Percentiles rank a stretch among this genome's conserved stretches.
These are phyloP conservation scores for Lethenteron camtschaticum DNA, from an alignment of 2,113 vertebrate species.

Conservation along the genomic window DNA sequence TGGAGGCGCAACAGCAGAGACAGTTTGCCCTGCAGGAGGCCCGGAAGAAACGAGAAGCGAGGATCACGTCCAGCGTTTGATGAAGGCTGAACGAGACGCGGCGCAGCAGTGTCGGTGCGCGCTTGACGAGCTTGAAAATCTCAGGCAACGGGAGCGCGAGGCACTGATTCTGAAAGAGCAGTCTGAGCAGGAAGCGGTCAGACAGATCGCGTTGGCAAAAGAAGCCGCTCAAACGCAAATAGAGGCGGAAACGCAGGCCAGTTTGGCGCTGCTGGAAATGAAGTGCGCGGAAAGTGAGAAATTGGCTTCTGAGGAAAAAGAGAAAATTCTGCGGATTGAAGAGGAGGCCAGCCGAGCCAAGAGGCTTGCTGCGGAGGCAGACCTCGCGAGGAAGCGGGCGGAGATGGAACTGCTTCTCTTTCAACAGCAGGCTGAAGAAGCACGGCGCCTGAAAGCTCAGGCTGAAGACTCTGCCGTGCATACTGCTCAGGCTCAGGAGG, in stretches of 20 bases:
- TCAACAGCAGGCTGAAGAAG: constrained; percentile 57
- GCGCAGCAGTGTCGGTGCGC: constrained; percentile 48
- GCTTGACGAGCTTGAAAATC: constrained; percentile 55
- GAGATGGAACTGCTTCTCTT: constrained; percentile 51
- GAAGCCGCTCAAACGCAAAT: constrained; percentile 54
- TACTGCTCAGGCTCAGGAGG: constrained; percentile 44
- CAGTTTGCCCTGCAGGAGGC: constrained; percentile 55
- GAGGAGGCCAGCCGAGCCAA: constrained; percentile 49
- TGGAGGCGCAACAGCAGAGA: constrained; percentile 47
- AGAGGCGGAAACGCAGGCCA: constrained; percentile 50
- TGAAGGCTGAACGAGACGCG: constrained; percentile 59
- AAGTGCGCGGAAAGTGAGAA: constrained; percentile 55
- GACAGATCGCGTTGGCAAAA: constrained; percentile 47
- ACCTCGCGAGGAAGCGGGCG: constrained; percentile 40
- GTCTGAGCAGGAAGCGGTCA: constrained; percentile 52
- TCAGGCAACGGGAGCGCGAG: constrained; percentile 58
- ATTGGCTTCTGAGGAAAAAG: constrained; percentile 29
- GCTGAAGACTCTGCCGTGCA: constrained; percentile 48
- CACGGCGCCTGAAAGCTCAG: constrained; percentile 38
- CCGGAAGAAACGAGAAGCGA: constrained; percentile 56
- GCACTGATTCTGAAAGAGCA: constrained; percentile 57
- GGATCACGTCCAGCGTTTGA: constrained; percentile 55
- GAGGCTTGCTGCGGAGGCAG: constrained; percentile 44
- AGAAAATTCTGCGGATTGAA: constrained; percentile 29
- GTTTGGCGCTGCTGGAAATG: constrained; percentile 47